Base-by-base conservation (phyloP, 2,797 vertebrate genomes). In the Botia kubotai region DNA sequence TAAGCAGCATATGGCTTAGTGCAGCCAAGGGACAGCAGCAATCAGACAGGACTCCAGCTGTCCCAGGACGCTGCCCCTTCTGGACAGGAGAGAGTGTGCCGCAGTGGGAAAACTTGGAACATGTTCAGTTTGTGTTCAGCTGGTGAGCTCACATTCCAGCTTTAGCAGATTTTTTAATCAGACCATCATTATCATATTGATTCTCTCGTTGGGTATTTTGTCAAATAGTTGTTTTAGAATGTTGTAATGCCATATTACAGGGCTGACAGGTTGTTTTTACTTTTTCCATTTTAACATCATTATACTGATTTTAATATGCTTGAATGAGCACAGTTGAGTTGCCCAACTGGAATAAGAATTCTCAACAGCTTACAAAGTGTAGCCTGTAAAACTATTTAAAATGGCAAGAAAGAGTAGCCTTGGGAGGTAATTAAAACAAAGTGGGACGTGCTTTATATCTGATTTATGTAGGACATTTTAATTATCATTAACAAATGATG, bases 371-470 rank as follows among this genome's bases (percentile, higher is more conserved):
- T 79, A 75, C 29, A 70, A 60, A 71, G 68, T 43, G 55, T 63
- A 81, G 43, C 29, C 43, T 63, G 69, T 62, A 66, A 43, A 55
- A 58, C 66, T 75, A 50, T 67, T 77, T 53, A 11, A 86, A 86
- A 81, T 82, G 82, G 23, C 69, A 82, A 71, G 80, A 84, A 83
- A 86, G 57, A 75, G 43, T 46, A 66, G 83, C 82, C 69, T 71
- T 84, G 73, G 85, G 86, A 85, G 57, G 80, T 78, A 87, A 86
- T 89, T 89, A 87, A 81, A 76, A 62, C 73, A 81, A 86, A 86
- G 85, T 84, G 84, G 75, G 19, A 67, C 83, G 77, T 83, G 66
- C 82, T 83, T 84, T 82, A 87, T 87, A 84, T 86, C 71, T 86
- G 75, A 82, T 81, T 86, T 83, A 86, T 83, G 83, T 73, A 68